Evolutionary conservation across 2,113 vertebrate genomes (phyloP).

Genomic region (Eurypyga helias): DNA sequence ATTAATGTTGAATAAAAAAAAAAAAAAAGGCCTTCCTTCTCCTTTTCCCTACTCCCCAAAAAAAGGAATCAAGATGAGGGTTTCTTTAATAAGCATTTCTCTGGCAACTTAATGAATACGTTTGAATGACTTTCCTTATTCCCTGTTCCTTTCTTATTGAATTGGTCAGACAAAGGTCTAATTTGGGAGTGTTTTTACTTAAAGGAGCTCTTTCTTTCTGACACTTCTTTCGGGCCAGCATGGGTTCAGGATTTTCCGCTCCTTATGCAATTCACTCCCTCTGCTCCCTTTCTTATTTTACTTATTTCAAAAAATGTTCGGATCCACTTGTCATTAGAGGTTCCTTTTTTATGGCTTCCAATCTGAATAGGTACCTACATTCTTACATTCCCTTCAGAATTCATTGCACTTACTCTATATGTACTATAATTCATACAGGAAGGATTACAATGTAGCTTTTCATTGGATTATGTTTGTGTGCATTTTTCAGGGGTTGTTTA

Average conservation of each 20-base stretch:
- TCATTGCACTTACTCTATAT: background rate
- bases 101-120: slow-evolving; percentile 55
- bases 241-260: slow-evolving; percentile 60
- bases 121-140: slow-evolving; percentile 65
- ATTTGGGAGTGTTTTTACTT: slow-evolving; percentile 60
- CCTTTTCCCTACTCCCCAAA: background rate
- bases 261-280: slow-evolving; percentile 37
- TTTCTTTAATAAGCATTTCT: slow-evolving; percentile 63
- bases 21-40: background rate
- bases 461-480: background rate
- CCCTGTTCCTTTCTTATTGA: slow-evolving; percentile 57
- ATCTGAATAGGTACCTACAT: slow-evolving; percentile 33
- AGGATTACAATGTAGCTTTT: background rate
- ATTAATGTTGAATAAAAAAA: slow-evolving; percentile 37
- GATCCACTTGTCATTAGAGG: slow-evolving; percentile 32
- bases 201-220: slow-evolving; percentile 64
- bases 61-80: slow-evolving; percentile 43
- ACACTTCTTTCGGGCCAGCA: slow-evolving; percentile 36
- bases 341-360: slow-evolving; percentile 30
- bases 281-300: slow-evolving; percentile 50
- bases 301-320: slow-evolving; percentile 40
- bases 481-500: slow-evolving; percentile 4
- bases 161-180: slow-evolving; percentile 62
- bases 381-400: slow-evolving; percentile 32
- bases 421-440: slow-evolving; percentile 2